Evolutionary conservation across 2,797 vertebrate species (phyloP).

Genomic region (Staurois parvus): DNA sequence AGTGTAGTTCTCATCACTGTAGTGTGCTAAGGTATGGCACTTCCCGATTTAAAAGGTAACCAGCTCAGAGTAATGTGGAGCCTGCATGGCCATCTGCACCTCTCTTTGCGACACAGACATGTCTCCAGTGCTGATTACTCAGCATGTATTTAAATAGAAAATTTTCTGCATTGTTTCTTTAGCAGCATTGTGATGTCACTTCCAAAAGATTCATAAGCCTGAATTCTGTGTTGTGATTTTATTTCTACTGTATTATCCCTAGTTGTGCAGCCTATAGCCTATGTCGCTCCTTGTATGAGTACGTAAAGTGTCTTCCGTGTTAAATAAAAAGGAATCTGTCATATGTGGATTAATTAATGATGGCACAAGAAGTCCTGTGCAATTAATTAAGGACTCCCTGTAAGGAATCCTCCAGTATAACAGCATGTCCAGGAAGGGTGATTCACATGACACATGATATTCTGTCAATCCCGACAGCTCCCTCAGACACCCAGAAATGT

Average conservation of each 20-base stretch:
- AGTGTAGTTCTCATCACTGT: not conserved
- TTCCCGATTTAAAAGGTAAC: not conserved
- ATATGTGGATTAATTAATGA: not conserved
- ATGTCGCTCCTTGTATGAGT: too few species aligned
- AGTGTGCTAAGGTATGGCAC: too few species aligned
- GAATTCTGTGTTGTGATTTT: too few species aligned
- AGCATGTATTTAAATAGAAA: not conserved
- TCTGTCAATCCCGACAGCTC: conserved; percentile 54
- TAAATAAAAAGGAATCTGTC: not conserved
- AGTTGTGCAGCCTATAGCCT: too few species aligned
- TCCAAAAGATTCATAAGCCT: too few species aligned
- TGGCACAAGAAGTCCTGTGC: not conserved
- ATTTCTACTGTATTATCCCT: too few species aligned
- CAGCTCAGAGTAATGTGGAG: too few species aligned
- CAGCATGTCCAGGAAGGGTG: conserved; percentile 34
- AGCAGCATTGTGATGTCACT: too few species aligned
- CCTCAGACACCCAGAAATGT: conserved; percentile 57
- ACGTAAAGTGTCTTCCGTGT: too few species aligned
- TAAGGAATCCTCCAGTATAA: conserved; percentile 42
- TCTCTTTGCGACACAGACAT: not conserved
- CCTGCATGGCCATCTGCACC: not conserved
- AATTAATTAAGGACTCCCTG: conserved; percentile 45
- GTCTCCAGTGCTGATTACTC: not conserved
- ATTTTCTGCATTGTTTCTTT: not conserved
- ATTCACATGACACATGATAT: conserved; percentile 46